Base-by-base conservation (phyloP, 2,113 vertebrate genomes). In the Malurus cyaneus region DNA sequence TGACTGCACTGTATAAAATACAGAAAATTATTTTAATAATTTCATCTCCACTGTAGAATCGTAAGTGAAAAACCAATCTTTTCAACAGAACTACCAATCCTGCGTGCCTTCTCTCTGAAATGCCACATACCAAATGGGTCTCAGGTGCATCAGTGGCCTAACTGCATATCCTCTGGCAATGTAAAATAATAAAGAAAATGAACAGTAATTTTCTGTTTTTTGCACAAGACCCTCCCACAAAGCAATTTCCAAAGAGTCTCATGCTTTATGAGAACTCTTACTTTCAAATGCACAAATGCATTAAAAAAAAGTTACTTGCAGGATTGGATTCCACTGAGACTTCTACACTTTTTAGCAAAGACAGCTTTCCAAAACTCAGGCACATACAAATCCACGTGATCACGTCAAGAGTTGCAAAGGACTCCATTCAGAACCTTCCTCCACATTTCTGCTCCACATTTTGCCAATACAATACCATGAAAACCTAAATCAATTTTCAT, bases 311-410 rank as follows among this genome's bases (percentile, higher is more conserved):
- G 7, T 18, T 54, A 52, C 54, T 65, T 44, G 13, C 3, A 49
- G 3, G 1, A 60, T 0, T 18, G 1, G 7, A 44, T 86, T 84
- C 72, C 41, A 47, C 18, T 19, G 7, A 89, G 21, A 56, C 28
- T 44, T 85, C 25, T 6, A 44, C 9, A 44, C 42, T 42, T 69
- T 7, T 12, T 6, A 60, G 29, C 83, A 65, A 56, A 71, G 41
- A 49, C 26, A 62, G 8, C 32, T 67, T 83, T 59, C 42, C 12
- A 47, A 42, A 69, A 41, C 18, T 53, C 61, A 62, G 11, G 26
- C 15, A 54, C 18, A 25, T 5, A 46, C 8, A 65, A 60, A 62
- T 14, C 9, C 6, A 25, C 0, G 1, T 6, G 23, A 86, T 25
- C 9, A 9, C 0, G 1, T 31, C 41, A 25, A 25, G 16, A 78